Evolutionary conservation across 1,140 invertebrate species (phyloP), one percentile per base, ranked within the genome.

Genomic region (Telenomus remus): DNA sequence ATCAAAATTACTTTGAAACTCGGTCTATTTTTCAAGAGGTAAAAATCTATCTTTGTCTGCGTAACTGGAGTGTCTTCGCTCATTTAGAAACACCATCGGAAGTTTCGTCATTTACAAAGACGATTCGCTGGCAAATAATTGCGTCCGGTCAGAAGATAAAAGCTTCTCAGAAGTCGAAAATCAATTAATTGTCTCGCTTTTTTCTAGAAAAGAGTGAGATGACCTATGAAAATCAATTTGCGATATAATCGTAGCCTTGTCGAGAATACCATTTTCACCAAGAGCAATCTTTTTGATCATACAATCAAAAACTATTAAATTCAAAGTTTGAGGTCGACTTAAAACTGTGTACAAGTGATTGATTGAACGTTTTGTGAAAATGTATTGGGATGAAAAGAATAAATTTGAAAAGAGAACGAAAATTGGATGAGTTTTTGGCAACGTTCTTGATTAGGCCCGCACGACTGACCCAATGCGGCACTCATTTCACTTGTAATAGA

Each of bases 391-490:
- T 39, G n/a, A 39, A 39, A 10, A 5, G 5, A 10, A 35, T 10
- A 10, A 10, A 39, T n/a, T 9, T 54, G 27, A 35, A 61, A 69
- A 47, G 47, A 59, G 55, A 75, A 59, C 35, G 14, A 76, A 73
- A 56, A 37, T 60, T 65, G 48, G 11, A 74, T 72, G 44, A 60
- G 55, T 71, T 73, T 35, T 54, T 14, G 43, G 49, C 69, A 63
- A 70, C 44, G 44, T 79, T 64, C 43, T 72, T 76, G 64, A 71
- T 69, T 86, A 87, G 82, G 82, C 83, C 84, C 85, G 85, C 85
- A 88, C 84, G 85, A 87, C 85, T 88, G 85, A 87, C 78, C 80
- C 80, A 84, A 85, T 66, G 85, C 85, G 85, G 86, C 84, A 87
- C 80, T 82, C 78, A 86, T 84, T 85, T 74, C 76, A 83, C 75